Base-by-base conservation (phyloP, 2,888 invertebrate species). In the Dorcus parallelipipedus region DNA sequence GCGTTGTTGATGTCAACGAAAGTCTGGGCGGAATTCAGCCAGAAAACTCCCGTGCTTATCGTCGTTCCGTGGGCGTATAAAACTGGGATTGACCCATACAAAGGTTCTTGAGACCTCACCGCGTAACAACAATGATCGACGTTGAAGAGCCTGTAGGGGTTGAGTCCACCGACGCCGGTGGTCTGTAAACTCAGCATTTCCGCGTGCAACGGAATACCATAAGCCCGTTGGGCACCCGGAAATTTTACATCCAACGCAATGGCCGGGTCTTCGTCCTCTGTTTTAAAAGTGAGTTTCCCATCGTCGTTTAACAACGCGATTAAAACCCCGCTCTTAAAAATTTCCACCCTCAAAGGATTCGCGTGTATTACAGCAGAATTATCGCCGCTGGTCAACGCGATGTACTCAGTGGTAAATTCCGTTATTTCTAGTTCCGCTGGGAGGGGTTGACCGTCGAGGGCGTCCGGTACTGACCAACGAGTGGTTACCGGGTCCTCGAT, bases 91-190 rank as follows among this genome's bases (percentile, higher is more conserved):
- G 95, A 85, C 8, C 96, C 97, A 73, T 98, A 98, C 4, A 98
- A 80, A 0, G 97, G 89, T 96, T 97, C 97, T 48, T 88, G 87
- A 69, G 90, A 94, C 70, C 94, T 86, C 6, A 95, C 74, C 67
- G 96, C 91, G 73, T 95, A 98, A 74, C 97, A 96, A 75, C 97
- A 97, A 9, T 97, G 96, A 78, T 98, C 97, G 73, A 97, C 78
- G 78, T 97, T 97, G 78, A 90, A 97, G n/a, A 97, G 78, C 0
- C 97, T 85, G 78, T 95, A 97, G 0, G 97, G 96, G 67, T 96
- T 95, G 1, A 85, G 84, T 4, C 83, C 82, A 63, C 83, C 84
- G 40, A 70, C 65, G 3, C 87, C 87, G 0, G 97, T 97, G 0
- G 91, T 88, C 65, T 86, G 87, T 3, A 98, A 81, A 1, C 89